A percentile compares a stretch with the other conserved stretches of the same genome.
These are phyloP conservation scores for Barnardius zonarius DNA, from an alignment of 2,113 vertebrate genomes.

Conservation along the genomic window DNA sequence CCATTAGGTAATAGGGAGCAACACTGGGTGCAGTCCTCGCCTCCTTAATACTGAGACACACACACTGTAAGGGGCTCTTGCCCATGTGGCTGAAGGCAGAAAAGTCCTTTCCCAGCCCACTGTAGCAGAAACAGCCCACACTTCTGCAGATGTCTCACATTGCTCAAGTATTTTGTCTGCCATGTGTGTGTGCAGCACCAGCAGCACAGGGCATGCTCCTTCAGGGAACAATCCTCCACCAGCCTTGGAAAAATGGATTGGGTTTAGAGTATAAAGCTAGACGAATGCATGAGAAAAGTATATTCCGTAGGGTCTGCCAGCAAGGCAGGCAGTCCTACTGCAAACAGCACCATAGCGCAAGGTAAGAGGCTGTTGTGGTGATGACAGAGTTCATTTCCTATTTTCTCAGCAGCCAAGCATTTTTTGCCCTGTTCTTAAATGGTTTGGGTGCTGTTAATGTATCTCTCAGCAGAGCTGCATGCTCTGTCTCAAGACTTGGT, in stretches of 20 bases:
- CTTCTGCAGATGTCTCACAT: neutral
- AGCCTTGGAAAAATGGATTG: neutral
- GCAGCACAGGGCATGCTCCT: accelerated
- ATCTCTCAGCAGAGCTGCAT: neutral
- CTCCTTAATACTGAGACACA: neutral
- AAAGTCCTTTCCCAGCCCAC: neutral
- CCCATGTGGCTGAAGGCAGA: neutral
- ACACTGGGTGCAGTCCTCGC: neutral
- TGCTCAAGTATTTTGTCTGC: neutral
- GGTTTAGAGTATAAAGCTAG: neutral
- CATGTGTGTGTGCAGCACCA: accelerated
- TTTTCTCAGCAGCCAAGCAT: neutral
- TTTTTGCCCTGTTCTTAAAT: neutral
- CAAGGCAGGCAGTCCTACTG: neutral
- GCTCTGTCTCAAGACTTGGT: neutral
- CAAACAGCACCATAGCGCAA: neutral
- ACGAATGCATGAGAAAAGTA: neutral
- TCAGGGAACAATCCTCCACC: neutral
- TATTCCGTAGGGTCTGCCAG: neutral
- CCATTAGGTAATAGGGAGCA: accelerated
- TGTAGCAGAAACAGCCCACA: neutral
- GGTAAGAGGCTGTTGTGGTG: accelerated
- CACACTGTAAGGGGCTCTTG: neutral
- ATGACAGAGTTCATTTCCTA: neutral
- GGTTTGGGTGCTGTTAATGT: neutral